phyloP scores from a whole-genome alignment of 2,888 invertebrate genomes.

The Horisme vitalbata region DNA sequence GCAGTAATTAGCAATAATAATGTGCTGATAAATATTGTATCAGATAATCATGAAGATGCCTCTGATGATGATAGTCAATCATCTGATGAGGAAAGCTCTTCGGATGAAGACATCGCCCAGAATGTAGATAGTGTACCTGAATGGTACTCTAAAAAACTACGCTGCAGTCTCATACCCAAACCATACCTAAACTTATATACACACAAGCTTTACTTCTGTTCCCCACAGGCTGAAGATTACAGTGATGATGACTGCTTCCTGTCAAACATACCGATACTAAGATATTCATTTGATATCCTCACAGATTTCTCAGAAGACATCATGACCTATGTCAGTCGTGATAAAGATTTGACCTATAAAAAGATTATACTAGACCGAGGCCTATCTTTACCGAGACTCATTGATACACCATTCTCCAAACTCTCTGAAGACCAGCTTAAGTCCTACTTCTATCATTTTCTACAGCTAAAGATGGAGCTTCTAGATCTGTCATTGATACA shows the following conservation, averaged over 20 bases:
- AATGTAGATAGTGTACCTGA: constrained; percentile 65
- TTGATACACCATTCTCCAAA: constrained; percentile 49
- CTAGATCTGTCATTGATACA: constrained; percentile 60
- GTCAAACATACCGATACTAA: constrained; percentile 84
- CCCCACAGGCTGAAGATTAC: constrained; percentile 89
- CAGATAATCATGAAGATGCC: constrained; percentile 32
- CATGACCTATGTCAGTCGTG: constrained; percentile 64
- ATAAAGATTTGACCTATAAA: constrained; percentile 54
- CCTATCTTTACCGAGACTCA: constrained; percentile 44
- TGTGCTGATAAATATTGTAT: neutral
- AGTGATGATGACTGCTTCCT: constrained; percentile 82
- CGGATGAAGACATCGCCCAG: constrained; percentile 36
- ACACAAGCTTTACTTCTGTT: constrained; percentile 85
- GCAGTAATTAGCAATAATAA: constrained; percentile 1
- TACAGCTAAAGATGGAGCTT: constrained; percentile 65
- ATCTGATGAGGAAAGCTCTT: constrained; percentile 39
- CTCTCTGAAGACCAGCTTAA: constrained; percentile 53
- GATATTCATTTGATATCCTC: constrained; percentile 80
- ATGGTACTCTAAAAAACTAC: constrained; percentile 86
- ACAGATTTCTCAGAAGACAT: constrained; percentile 63
- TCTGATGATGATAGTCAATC: constrained; percentile 39
- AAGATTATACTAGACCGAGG: constrained; percentile 53
- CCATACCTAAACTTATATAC: constrained; percentile 87
- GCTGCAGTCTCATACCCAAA: constrained; percentile 84
- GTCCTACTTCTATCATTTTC: constrained; percentile 70